Evolutionary conservation across 1,140 invertebrate genomes (phyloP), one percentile per base, ranked within the genome.

Genomic region (Saccostrea echinata): DNA sequence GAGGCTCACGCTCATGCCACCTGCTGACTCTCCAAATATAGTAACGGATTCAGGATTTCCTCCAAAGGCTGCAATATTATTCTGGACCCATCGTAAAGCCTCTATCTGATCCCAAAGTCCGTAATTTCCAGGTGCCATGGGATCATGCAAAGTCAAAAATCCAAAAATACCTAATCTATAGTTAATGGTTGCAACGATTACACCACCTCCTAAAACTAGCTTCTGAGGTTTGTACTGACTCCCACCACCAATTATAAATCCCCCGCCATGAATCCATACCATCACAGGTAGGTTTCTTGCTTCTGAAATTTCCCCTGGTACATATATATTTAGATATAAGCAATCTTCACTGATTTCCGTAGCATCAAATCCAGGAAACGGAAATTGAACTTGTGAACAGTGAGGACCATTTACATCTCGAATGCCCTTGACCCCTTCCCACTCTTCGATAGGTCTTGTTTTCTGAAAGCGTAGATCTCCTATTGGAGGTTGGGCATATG

Each of bases 121-220:
- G 68, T 88, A 90, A 83, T 94, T 94, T n/a, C 92, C 93, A 16
- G 81, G 51, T 6, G 85, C 51, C 16, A 64, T 12, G 13, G 68
- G 9, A 55, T 90, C 57, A 30, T 80, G 85, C 30, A 81, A 27
- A 13, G 27, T 80, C 2, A 90, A 51, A 51, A 90, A 90, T 24
- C 91, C 97, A 95, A 88, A 96, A 96, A 21, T 96, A 51, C 97
- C 96, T 85, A 97, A 95, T 94, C 97, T 96, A 91, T 97, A 98
- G 93, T 98, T 98, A 0, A 97, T 95, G 0, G 97, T 96, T 3
- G 98, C 97, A 0, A 97, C 95, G 55, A 91, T 91, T 9, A 98
- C 93, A 6, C 98, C 95, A 88, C 97, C 96, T 84, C 96, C 95
- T 85, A 97, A 97, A 1, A 98, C 93, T 0, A 98, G 92, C 90